These are phyloP conservation scores for Stigmatopora nigra DNA, from an alignment of 2,113 vertebrate species.

Conservation along the genomic window DNA sequence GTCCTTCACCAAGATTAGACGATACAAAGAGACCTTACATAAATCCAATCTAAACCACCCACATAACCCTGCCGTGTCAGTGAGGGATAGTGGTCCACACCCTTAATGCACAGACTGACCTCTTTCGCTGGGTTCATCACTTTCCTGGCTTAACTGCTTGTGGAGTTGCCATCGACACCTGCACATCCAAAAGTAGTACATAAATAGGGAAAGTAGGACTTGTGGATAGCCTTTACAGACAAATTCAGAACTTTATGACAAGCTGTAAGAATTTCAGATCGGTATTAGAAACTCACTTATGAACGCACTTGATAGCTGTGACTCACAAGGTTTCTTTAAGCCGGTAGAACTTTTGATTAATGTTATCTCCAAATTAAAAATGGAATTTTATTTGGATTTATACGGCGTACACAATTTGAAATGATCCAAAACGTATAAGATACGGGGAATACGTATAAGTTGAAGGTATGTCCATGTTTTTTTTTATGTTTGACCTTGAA, in stretches of 20 bases:
- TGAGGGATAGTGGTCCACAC: slow-evolving; percentile 27
- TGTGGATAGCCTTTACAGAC: background rate
- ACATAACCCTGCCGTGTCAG: slow-evolving; percentile 13
- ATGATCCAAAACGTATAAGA: no score
- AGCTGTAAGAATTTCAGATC: no score
- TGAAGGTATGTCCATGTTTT: background rate
- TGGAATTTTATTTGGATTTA: no score
- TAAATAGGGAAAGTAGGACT: background rate
- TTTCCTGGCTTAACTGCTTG: slow-evolving; percentile 15
- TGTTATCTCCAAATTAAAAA: background rate
- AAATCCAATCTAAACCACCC: slow-evolving; percentile 42
- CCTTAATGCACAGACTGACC: slow-evolving; percentile 32
- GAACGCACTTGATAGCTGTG: no score
- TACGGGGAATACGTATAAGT: no score
- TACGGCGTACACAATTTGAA: no score
- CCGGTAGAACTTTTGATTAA: background rate
- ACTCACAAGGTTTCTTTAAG: no score
- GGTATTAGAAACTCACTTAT: no score
- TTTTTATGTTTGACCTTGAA: background rate
- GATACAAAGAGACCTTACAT: slow-evolving; percentile 17
- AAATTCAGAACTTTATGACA: background rate
- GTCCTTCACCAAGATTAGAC: slow-evolving; percentile 22
- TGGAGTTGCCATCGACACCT: slow-evolving; percentile 8
- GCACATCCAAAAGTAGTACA: background rate
- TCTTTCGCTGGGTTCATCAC: slow-evolving; percentile 36